These are phyloP conservation scores for Alviniconcha strummeri DNA, from an alignment of 2,888 invertebrate genomes.

Conservation along the genomic window DNA sequence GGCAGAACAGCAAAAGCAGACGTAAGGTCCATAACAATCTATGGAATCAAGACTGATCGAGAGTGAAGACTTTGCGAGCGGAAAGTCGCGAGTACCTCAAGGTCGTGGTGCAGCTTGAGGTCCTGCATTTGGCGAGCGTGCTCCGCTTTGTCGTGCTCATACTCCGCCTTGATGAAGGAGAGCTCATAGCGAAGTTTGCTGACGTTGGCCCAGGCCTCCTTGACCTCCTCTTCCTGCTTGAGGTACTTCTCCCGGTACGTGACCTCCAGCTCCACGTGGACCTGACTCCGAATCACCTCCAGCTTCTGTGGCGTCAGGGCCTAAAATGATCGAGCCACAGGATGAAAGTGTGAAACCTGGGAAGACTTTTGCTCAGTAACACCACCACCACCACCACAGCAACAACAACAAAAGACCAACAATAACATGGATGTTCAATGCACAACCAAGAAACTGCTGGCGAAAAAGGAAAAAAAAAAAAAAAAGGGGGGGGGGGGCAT, in stretches of 20 bases:
- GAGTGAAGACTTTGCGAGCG: too few relatives aligned
- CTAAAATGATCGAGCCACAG: constrained; percentile 43
- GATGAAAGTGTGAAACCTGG: too few relatives aligned
- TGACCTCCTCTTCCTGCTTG: constrained; percentile 65
- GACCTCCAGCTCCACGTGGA: constrained; percentile 66
- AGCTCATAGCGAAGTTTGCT: constrained; percentile 71
- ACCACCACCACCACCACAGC: too few relatives aligned
- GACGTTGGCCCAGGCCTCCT: constrained; percentile 60
- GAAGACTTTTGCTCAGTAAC: too few relatives aligned
- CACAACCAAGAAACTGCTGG: too few relatives aligned
- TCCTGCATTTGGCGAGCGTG: constrained; percentile 66
- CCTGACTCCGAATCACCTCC: constrained; percentile 65
- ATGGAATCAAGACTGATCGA: too few relatives aligned
- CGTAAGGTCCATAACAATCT: too few relatives aligned
- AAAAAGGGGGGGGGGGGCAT: too few relatives aligned
- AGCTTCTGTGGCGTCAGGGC: constrained; percentile 65
- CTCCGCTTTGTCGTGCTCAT: constrained; percentile 68
- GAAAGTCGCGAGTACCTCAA: constrained; percentile 60
- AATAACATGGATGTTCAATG: too few relatives aligned
- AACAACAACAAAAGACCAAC: too few relatives aligned
- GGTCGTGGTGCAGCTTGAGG: constrained; percentile 67
- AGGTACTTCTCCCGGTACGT: constrained; percentile 63
- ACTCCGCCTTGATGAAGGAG: constrained; percentile 72
- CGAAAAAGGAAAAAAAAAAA: too few relatives aligned
- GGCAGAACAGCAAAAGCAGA: too few relatives aligned